Conservation (phyloP, 2,113 vertebrate species). For the Nanger granti region DNA sequence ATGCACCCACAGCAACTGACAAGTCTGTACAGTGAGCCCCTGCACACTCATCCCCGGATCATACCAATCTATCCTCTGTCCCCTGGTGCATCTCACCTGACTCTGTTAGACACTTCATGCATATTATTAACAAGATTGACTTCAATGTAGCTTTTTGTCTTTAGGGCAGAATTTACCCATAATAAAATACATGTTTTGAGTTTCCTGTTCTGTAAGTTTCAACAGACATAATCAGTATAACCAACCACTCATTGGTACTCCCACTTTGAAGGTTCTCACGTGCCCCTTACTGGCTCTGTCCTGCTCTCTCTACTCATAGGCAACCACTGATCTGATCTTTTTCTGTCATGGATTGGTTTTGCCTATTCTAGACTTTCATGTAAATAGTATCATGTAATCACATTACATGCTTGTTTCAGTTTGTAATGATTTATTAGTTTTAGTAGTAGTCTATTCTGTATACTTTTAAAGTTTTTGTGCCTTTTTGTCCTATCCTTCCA, state of each 20-base stretch:
- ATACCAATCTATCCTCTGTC: neutral
- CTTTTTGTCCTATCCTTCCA: neutral
- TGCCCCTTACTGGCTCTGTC: neutral
- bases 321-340: neutral
- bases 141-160: neutral
- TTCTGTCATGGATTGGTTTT: neutral
- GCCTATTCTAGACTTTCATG: neutral
- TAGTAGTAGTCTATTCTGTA: neutral
- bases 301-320: neutral
- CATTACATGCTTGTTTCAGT: neutral
- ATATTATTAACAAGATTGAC: neutral
- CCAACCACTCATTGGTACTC: neutral
- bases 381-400: neutral
- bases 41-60: accelerated
- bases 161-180: neutral
- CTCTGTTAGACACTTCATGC: neutral
- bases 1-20: neutral
- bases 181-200: neutral
- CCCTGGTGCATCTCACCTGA: neutral
- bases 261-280: neutral
- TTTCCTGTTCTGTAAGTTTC: neutral
- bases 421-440: neutral
- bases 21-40: neutral
- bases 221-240: neutral
- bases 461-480: neutral